Evolutionary conservation across 2,888 invertebrate species (phyloP).

Genomic region (Ephialtes manifestator): DNA sequence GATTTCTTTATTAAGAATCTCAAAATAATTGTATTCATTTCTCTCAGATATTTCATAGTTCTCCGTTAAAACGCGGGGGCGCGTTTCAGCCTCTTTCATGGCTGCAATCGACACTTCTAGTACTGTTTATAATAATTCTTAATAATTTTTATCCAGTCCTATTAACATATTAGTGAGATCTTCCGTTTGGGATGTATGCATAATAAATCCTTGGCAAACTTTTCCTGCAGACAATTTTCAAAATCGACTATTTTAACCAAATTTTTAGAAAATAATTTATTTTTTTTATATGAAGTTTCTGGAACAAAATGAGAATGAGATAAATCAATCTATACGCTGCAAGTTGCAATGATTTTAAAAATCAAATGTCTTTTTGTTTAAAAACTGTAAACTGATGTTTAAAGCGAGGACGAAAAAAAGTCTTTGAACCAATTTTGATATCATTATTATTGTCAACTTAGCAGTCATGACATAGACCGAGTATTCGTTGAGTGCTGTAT

Average conservation of each 20-base stretch:
- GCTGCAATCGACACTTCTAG: no score
- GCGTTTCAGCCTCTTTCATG: no score
- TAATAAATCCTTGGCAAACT: neutral
- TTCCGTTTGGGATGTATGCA: no score
- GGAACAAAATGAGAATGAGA: neutral
- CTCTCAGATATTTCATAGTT: no score
- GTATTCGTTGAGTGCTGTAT: conserved; percentile 48
- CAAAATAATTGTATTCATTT: no score
- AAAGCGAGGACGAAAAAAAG: neutral
- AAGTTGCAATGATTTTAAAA: neutral
- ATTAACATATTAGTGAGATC: no score
- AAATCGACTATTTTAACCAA: neutral
- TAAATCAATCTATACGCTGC: neutral
- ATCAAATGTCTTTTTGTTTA: neutral
- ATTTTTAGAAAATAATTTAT: neutral
- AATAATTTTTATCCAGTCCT: no score
- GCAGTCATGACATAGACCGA: conserved; percentile 40
- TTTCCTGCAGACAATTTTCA: neutral
- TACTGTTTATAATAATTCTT: no score
- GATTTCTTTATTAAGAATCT: no score
- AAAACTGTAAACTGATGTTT: neutral
- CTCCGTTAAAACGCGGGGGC: no score
- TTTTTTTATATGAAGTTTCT: neutral
- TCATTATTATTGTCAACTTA: conserved; percentile 56
- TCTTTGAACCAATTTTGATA: neutral